These are phyloP conservation scores for Pterocles gutturalis DNA, from an alignment of 2,113 vertebrate genomes.

Conservation along the genomic window DNA sequence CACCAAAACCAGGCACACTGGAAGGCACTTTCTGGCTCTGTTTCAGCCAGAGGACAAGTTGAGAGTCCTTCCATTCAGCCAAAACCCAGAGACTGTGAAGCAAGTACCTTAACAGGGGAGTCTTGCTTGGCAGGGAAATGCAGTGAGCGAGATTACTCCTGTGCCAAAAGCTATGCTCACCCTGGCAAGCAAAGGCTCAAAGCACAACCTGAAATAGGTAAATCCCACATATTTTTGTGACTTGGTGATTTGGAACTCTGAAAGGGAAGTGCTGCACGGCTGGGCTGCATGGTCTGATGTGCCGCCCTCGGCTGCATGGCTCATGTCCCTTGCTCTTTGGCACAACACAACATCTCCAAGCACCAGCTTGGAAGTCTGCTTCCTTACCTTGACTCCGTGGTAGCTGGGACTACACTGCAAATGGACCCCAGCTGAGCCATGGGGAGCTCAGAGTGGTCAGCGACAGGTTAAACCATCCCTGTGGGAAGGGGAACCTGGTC, in stretches of 20 bases:
- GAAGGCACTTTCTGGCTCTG: not conserved
- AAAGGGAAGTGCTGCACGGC: not conserved
- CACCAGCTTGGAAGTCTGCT: not conserved
- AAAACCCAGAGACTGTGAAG: fast-evolving
- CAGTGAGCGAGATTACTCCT: not conserved
- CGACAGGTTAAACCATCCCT: not conserved
- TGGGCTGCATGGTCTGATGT: not conserved
- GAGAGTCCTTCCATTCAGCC: not conserved
- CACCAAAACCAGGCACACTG: not conserved
- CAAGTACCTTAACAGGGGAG: not conserved
- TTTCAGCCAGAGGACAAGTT: not conserved
- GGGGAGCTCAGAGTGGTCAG: not conserved
- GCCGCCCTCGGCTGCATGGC: fast-evolving
- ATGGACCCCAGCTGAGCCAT: not conserved
- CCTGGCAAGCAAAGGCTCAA: not conserved
- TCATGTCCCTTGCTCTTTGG: not conserved
- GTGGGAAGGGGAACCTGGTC: not conserved
- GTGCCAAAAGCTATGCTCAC: not conserved
- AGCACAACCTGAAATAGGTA: not conserved
- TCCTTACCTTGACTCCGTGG: not conserved
- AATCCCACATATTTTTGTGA: not conserved
- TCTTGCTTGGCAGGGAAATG: not conserved
- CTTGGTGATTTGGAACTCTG: not conserved
- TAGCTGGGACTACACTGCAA: not conserved
- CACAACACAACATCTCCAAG: not conserved